These are phyloP conservation scores for Diplosoma virens DNA, from an alignment of 23 tunicate species.

Conservation along the genomic window DNA sequence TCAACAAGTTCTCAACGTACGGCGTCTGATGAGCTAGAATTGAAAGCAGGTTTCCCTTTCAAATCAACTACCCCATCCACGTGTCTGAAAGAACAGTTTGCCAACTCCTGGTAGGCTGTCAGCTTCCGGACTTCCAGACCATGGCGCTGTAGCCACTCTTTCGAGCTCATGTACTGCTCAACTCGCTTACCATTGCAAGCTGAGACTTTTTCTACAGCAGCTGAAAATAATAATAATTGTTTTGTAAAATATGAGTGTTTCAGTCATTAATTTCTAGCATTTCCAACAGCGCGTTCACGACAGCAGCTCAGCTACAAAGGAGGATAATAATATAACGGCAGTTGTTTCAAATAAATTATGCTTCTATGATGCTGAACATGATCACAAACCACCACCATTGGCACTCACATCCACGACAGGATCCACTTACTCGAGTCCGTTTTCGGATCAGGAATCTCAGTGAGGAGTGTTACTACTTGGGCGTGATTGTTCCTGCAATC, in stretches of 20 bases:
- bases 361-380: too few relatives aligned
- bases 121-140: slow-evolving; percentile 68
- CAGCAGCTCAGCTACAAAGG: too few relatives aligned
- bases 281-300: too few relatives aligned
- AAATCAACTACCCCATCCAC: slow-evolving; percentile 87
- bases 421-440: slow-evolving; percentile 39
- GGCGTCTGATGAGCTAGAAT: slow-evolving; percentile 56
- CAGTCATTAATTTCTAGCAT: too few relatives aligned
- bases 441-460: slow-evolving; percentile 55
- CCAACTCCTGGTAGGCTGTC: slow-evolving; percentile 76
- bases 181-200: slow-evolving; percentile 1
- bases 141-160: slow-evolving; percentile 71
- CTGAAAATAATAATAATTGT: slow-evolving; percentile 11
- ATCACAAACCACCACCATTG: too few relatives aligned
- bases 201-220: slow-evolving; percentile 15
- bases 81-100: slow-evolving; percentile 73
- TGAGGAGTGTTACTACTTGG: slow-evolving; percentile 55
- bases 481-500: slow-evolving; percentile 77
- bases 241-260: too few relatives aligned
- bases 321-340: too few relatives aligned
- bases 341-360: too few relatives aligned
- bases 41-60: slow-evolving; percentile 65
- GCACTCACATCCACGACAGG: too few relatives aligned
- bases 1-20: too few relatives aligned
- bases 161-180: slow-evolving; percentile 76